These are phyloP conservation scores for Lasiurus borealis DNA, from an alignment of 2,113 vertebrate genomes.

Conservation along the genomic window DNA sequence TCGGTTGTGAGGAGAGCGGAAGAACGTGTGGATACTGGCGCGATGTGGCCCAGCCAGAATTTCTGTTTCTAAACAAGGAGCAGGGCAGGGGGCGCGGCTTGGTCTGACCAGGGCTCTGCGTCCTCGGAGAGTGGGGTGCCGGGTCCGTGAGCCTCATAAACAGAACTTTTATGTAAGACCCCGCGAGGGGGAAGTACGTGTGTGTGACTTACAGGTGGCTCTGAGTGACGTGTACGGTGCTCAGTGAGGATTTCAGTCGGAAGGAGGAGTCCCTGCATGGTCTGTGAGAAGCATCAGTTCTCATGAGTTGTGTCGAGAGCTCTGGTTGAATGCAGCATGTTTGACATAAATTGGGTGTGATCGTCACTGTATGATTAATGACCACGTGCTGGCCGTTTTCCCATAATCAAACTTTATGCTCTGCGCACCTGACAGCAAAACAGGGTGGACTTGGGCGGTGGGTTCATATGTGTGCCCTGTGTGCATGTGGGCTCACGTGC, in stretches of 20 bases:
- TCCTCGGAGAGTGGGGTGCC: not conserved
- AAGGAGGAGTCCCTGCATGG: slow-evolving; percentile 75
- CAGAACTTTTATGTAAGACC: not conserved
- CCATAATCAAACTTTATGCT: slow-evolving; percentile 87
- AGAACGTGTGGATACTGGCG: not conserved
- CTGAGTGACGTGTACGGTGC: slow-evolving; percentile 82
- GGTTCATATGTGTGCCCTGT: rapidly evolving
- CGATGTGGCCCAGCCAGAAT: not conserved
- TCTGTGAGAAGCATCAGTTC: slow-evolving; percentile 84
- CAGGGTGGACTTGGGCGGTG: slow-evolving; percentile 34
- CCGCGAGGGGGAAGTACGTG: slow-evolving; percentile 72
- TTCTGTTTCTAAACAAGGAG: not conserved
- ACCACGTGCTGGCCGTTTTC: slow-evolving; percentile 85
- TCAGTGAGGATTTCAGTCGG: slow-evolving; percentile 85
- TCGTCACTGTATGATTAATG: slow-evolving; percentile 88
- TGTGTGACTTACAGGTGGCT: slow-evolving; percentile 75
- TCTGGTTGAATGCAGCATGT: slow-evolving; percentile 83
- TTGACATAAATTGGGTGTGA: slow-evolving; percentile 87
- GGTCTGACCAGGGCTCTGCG: not conserved
- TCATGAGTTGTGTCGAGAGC: slow-evolving; percentile 82
- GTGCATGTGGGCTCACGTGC: not conserved
- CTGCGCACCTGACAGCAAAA: slow-evolving; percentile 82
- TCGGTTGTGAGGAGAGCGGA: not conserved
- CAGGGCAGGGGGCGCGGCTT: not conserved
- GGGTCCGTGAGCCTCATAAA: not conserved